These are phyloP conservation scores for Archips crataeganus DNA, from an alignment of 2,888 invertebrate species.

Conservation along the genomic window DNA sequence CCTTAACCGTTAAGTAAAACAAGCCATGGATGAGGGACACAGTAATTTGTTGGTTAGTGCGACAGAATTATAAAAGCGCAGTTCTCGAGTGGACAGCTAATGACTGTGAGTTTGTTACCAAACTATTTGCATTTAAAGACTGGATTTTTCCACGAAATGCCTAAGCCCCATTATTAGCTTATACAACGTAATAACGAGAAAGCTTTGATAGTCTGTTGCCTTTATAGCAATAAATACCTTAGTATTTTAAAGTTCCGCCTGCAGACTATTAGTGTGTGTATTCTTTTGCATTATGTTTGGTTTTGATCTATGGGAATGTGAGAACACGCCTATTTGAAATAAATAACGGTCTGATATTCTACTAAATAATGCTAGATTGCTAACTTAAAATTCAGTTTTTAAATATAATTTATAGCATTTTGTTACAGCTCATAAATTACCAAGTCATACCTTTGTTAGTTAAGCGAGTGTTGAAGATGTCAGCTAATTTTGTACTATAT, in stretches of 20 bases:
- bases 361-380: slow-evolving; percentile 30
- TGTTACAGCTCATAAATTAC: neutral
- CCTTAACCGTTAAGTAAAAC: neutral
- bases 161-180: slow-evolving; percentile 44
- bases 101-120: slow-evolving; percentile 70
- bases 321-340: slow-evolving; percentile 18
- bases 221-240: slow-evolving; percentile 11
- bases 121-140: slow-evolving; percentile 71
- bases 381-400: slow-evolving; percentile 12
- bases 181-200: slow-evolving; percentile 8
- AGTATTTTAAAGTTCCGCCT: neutral
- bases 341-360: slow-evolving; percentile 25
- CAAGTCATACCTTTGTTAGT: neutral
- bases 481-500: too few relatives aligned
- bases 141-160: slow-evolving; percentile 74
- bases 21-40: slow-evolving; percentile 47
- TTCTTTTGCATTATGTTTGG: neutral
- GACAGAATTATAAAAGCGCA: slow-evolving; percentile 60
- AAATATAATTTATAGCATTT: slow-evolving; percentile 10
- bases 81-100: slow-evolving; percentile 63
- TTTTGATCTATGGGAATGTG: slow-evolving; percentile 15
- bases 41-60: slow-evolving; percentile 42
- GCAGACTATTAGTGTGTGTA: neutral
- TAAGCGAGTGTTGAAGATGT: too few relatives aligned
- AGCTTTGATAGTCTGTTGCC: slow-evolving; percentile 13